These are phyloP conservation scores for Eolophus roseicapilla DNA, from an alignment of 2,113 vertebrate species.

Conservation along the genomic window DNA sequence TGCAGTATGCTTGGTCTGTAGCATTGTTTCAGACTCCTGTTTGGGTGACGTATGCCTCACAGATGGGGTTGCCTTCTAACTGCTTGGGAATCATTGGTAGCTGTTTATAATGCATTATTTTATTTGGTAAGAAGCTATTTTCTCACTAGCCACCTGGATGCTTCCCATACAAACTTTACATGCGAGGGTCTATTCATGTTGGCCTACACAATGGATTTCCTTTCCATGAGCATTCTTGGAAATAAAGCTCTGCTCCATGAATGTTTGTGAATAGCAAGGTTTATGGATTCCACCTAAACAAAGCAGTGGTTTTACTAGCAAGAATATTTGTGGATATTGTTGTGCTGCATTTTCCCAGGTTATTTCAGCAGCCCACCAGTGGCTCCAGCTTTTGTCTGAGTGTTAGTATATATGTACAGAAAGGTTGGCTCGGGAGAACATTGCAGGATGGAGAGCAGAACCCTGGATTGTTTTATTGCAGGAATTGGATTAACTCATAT, in stretches of 20 bases:
- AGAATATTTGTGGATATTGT: not conserved
- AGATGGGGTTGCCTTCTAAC: not conserved
- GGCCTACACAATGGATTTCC: conserved; percentile 55
- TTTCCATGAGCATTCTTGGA: conserved; percentile 56
- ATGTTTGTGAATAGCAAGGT: conserved; percentile 17
- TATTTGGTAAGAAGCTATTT: conserved; percentile 28
- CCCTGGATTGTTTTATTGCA: conserved; percentile 58
- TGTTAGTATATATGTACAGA: not conserved
- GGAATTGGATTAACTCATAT: conserved; percentile 63
- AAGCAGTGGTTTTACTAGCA: not conserved
- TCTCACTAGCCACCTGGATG: conserved; percentile 54
- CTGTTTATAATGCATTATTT: not conserved
- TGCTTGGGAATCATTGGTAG: not conserved
- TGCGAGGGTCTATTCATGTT: conserved; percentile 32
- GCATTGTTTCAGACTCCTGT: not conserved
- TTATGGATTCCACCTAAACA: conserved; percentile 36
- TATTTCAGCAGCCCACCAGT: not conserved
- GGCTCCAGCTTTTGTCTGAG: not conserved
- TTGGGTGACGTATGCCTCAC: not conserved
- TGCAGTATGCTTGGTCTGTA: not conserved
- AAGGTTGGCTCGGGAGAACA: not conserved
- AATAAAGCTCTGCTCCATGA: conserved; percentile 27
- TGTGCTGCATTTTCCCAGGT: not conserved
- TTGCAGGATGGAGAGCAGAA: conserved; percentile 9
- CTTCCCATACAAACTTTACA: conserved; percentile 13